Conservation (phyloP, 1,140 invertebrate species). For the Dendroctonus valens region DNA sequence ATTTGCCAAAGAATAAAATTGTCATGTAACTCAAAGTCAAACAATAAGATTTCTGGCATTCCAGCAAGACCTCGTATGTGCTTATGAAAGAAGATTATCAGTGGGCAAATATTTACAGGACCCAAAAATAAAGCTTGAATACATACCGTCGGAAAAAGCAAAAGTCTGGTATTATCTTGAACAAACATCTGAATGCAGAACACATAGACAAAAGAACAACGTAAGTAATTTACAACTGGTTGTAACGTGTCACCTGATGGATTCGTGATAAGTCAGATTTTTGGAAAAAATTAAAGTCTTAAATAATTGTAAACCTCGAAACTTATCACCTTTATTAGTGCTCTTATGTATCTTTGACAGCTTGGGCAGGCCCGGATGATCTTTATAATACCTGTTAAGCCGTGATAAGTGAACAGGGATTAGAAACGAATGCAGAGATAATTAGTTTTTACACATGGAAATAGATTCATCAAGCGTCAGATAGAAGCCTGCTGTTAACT, state of each 20-base stretch:
- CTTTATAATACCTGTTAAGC: too few species aligned
- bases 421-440: too few species aligned
- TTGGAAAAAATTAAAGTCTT: not conserved
- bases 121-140: constrained; percentile 20
- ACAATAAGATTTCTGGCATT: constrained; percentile 25
- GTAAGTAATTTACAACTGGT: constrained; percentile 10
- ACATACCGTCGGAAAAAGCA: constrained; percentile 15
- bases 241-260: constrained; percentile 8
- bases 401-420: too few species aligned
- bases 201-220: constrained; percentile 10
- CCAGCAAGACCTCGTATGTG: constrained; percentile 17
- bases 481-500: too few species aligned
- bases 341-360: too few species aligned
- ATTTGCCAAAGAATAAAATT: constrained; percentile 14
- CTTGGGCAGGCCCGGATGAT: too few species aligned
- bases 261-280: constrained; percentile 13
- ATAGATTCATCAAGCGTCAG: too few species aligned
- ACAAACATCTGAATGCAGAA: constrained; percentile 17
- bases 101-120: constrained; percentile 21
- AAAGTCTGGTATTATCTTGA: constrained; percentile 21
- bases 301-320: constrained; percentile 2
- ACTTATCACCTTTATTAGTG: not conserved
- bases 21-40: constrained; percentile 14
- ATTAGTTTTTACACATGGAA: too few species aligned
- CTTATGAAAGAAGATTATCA: constrained; percentile 24